Base-by-base conservation (phyloP, 2,113 vertebrate genomes). In the Aphyosemion australe region DNA sequence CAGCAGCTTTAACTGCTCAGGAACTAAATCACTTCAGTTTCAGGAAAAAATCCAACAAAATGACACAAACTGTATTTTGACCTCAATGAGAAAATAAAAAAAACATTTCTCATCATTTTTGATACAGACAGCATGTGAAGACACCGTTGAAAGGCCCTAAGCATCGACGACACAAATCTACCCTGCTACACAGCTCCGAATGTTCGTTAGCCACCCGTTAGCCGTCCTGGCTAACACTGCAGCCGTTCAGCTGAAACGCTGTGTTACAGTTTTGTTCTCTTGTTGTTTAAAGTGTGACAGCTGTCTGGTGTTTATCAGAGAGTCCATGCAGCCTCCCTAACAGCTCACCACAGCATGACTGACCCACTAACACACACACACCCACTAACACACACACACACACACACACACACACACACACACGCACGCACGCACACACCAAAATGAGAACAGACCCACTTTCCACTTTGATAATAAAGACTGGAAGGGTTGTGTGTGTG, bases 261-360 rank as follows among this genome's bases (percentile, higher is more conserved):
- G 64, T 57, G 58, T 55, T 58, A 18, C 62, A 61, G 47, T 77
- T 79, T 76, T 57, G 74, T 74, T 73, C 76, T 83, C 70, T 71
- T 82, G 83, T 86, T 82, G 78, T 84, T 78, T 80, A 76, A 77
- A 84, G 84, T 78, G 78, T 76, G 80, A 88, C 85, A 86, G 85
- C 84, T 88, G 85, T 80, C 82, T 72, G 45, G 71, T 80, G 88
- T 86, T 88, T 86, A 84, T 89, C 88, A 67, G 84, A 2, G 18
- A 72, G 84, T 70, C 80, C 84, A 79, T 85, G 64, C 84, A 79
- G 78, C 61, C 78, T 83, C 69, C 51, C 69, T 66, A 82, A 80
- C 82, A 84, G 83, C 77, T 76, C 68, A 65, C 76, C 85, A 72
- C 85, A 89, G 85, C 87, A 85, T 79, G 84, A 86, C 82, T 89